Evolutionary conservation across 2,797 vertebrate genomes (phyloP), one percentile per base, ranked within the genome.

Genomic region (Odontamblyopus lacepedii): DNA sequence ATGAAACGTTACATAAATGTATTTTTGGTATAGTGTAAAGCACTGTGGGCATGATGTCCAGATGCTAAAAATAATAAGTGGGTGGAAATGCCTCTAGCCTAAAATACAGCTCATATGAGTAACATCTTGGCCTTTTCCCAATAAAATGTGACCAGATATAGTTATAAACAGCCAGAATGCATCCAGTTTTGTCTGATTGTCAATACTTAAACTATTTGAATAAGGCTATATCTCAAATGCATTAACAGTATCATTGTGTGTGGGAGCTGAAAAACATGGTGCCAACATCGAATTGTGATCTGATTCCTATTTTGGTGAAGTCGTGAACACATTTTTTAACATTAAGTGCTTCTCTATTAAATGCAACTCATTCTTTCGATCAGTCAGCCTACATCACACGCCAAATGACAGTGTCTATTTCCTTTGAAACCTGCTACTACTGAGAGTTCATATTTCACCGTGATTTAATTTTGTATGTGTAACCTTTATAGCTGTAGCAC

Each of bases 1-100:
- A 63, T 63, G 19, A 5, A 16, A 12, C 16, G 6, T 32, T 30
- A 53, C 11, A 53, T n/a, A 67, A 53, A 53, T 19, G 18, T 53
- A 53, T 53, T 53, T 50, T 67, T 5, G 5, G 18, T 30, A 11
- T 67, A 53, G 48, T 23, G 23, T 51, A 29, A 50, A 66, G 26
- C 18, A 16, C 5, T 8, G 48, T 67, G 27, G 48, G 27, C 50
- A 67, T 32, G 48, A 53, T 53, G 48, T 32, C 48, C 65, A 55
- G 65, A 67, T 67, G 48, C 27, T 67, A 67, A 67, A 66, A 50
- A 66, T 66, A 66, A 67, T 55, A 53, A 67, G 65, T 32, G 65
- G 27, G 65, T 53, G 50, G 27, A 29, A 67, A 55, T 32, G 65
- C 65, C 26, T 66, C 44, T 51, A 30, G 64, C 63, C 38, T 16